Base-by-base conservation (phyloP, 2,113 vertebrate genomes). In the Pituophis catenifer region DNA sequence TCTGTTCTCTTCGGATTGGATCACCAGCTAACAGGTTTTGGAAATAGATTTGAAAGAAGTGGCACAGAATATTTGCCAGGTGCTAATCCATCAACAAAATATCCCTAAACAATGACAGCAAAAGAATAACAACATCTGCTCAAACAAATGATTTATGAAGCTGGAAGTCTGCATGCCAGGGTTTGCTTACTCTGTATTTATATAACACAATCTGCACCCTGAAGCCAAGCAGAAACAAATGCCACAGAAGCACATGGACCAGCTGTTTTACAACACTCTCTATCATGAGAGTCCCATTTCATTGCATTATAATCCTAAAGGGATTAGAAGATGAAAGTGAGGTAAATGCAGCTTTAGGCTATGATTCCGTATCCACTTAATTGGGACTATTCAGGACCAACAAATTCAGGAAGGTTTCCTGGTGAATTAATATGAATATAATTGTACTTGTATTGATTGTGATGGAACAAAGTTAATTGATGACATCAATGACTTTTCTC, bases 81-180 rank as follows among this genome's bases (percentile, higher is more conserved):
- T 94, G 81, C 52, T 89, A 54, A 19, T 91, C 17, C 29, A 65
- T 26, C 11, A 92, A 86, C 87, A 90, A 94, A 92, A 92, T 87
- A 92, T 94, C 89, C 81, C 81, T 90, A 94, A 90, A 94, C 89
- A 92, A 94, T 92, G 91, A 92, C 52, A 75, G 91, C 91, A 23
- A 92, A 92, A 93, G 89, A 93, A 93, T 93, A 94, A 94, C 85
- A 94, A 92, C 93, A 94, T 94, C 93, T 94, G 91, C 85, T 94
- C 93, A 94, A 93, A 91, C 23, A 4, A 92, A 88, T 94, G n/a
- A 93, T 94, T 93, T 53, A 86, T 89, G 85, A 12, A 17, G 90
- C 58, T 57, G 91, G 54, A 86, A 13, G 50, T 19, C 23, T 24
- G 92, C 0, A 0, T 93, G 86, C 90, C 53, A 58, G 89, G 53